Evolutionary conservation across 2,888 invertebrate genomes (phyloP), one percentile per base, ranked within the genome.

Genomic region (Carcina quercana): DNA sequence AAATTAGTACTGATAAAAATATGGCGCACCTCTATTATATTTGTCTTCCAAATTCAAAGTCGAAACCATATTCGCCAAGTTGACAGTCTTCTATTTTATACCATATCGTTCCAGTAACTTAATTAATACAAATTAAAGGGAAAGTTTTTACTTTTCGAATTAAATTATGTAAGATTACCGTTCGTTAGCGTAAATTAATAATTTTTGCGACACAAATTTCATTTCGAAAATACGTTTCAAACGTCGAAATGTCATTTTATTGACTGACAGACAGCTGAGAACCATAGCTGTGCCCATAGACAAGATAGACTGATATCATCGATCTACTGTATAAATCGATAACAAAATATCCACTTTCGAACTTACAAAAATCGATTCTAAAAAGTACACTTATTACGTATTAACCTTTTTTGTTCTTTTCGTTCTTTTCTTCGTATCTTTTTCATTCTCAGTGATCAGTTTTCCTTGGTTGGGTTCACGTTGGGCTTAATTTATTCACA

Each of bases 41-140:
- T 80, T 82, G 65, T 80, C 82, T 55, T 78, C 70, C 50, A 75
- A 60, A 66, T 70, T 76, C 54, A 68, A 61, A 60, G 76, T 75
- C 51, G 80, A 76, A 59, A 79, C 75, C 80, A 82, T 80, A 62
- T 61, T 67, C 67, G 47, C 29, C 27, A 38, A 42, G 25, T 31
- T 35, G 35, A 15, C 31, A 34, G 10, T 28, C 24, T 30, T 28
- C 10, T 26, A 25, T 19, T 14, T 30, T 20, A 30, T 24, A 15
- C 10, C 11, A 32, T 25, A 30, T 38, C 35, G 33, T 37, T 45
- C 34, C 38, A 36, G 32, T 35, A n/a, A 15, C 46, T 34, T 41
- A 43, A n/a, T n/a, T n/a, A n/a, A n/a, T n/a, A n/a, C n/a, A n/a
- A n/a, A n/a, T n/a, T n/a, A n/a, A n/a, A n/a, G n/a, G n/a, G n/a